A percentile compares a stretch with the other conserved stretches of the same genome.
Conservation (phyloP, 2,797 vertebrate species). For the Merluccius polli region DNA sequence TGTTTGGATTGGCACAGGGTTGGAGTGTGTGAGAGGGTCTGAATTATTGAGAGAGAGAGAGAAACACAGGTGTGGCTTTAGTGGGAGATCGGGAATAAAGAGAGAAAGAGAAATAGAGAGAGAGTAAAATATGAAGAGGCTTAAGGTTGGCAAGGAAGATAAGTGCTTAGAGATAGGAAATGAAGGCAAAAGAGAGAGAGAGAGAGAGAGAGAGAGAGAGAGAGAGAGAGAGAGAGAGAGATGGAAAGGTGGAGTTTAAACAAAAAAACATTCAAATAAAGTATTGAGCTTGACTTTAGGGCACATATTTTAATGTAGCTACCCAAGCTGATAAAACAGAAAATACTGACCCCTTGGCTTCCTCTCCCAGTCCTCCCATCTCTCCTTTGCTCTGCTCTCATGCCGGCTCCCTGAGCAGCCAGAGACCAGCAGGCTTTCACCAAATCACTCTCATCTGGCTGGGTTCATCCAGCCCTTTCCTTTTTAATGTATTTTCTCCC, state of each 20-base stretch:
- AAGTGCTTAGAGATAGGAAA: slow-evolving; percentile 9
- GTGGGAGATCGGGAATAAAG: too few species aligned
- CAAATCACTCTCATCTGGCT: background rate
- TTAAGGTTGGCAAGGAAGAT: background rate
- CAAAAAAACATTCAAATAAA: slow-evolving; percentile 1
- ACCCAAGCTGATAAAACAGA: slow-evolving; percentile 39
- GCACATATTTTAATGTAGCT: slow-evolving; percentile 28
- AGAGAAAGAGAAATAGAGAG: background rate
- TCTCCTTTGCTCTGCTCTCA: slow-evolving; percentile 10
- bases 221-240: slow-evolving; percentile 3
- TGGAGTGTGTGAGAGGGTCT: slow-evolving; percentile 7
- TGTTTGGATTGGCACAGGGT: slow-evolving; percentile 58
- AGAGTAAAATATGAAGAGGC: background rate
- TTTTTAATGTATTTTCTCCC: background rate
- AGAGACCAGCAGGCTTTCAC: background rate
- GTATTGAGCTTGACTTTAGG: slow-evolving; percentile 23
- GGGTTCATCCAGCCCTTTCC: background rate
- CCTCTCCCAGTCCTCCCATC: background rate
- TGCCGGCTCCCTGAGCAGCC: background rate
- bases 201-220: slow-evolving; percentile 2
- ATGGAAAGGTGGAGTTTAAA: slow-evolving; percentile 1
- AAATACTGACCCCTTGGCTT: slow-evolving; percentile 6
- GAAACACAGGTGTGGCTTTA: background rate
- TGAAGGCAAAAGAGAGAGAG: slow-evolving; percentile 2
- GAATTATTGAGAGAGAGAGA: background rate